Evolutionary conservation across 2,888 invertebrate genomes (phyloP), one percentile per base, ranked within the genome.

Genomic region (Cosmia pyralina): DNA sequence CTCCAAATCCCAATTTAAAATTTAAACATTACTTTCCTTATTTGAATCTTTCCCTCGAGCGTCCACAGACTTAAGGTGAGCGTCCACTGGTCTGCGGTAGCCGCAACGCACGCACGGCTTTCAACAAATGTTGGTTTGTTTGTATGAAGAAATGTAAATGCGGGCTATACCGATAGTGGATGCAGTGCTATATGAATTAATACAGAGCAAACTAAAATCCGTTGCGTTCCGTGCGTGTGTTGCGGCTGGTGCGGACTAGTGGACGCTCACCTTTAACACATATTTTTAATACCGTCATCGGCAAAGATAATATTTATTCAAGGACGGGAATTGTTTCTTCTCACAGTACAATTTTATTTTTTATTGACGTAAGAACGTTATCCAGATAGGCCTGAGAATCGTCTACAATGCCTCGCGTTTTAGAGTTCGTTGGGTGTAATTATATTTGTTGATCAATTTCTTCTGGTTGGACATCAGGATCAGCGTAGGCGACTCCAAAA

Each of bases 291-390:
- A 69, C 73, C 52, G 57, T 71, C 65, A 28, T 66, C 62, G 58
- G n/a, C 55, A 78, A 67, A 70, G 44, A 83, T 67, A 81, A 81
- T 79, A 81, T 83, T 83, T 84, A 79, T 79, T 72, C 52, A 70
- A 55, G 59, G 50, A 71, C 80, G 64, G 55, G 72, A 72, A 74
- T 77, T 83, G 81, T 84, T 77, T 81, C 77, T 69, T 84, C 67
- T 77, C 72, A 63, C 57, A n/a, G 67, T 41, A 75, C 74, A 83
- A 83, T 85, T 87, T 77, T 75, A 83, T 82, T 77, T 84, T 87
- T 82, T 83, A 87, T 85, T 82, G 83, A 82, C 75, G 76, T 75
- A 73, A 73, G 77, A 72, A 85, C 74, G 81, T 86, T 85, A 81
- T 83, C 79, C 87, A 82, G 87, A 83, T 69, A 83, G 73, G 77